These are phyloP conservation scores for Piprites chloris DNA, from an alignment of 2,113 vertebrate genomes.

Conservation along the genomic window DNA sequence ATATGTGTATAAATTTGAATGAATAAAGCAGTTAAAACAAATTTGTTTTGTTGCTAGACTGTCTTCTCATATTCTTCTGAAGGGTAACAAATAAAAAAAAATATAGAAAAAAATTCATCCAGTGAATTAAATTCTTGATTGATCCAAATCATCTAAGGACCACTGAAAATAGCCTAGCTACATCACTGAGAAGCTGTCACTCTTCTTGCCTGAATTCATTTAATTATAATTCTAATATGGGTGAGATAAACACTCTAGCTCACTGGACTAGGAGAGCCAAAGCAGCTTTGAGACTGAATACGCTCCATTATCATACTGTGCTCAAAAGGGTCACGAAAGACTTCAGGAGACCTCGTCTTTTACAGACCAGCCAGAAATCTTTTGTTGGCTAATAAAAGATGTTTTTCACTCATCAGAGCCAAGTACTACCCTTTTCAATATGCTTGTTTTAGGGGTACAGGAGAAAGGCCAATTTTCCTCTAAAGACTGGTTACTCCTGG, in stretches of 20 bases:
- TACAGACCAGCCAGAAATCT: slow-evolving; percentile 39
- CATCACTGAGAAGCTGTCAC: neutral
- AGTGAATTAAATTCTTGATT: neutral
- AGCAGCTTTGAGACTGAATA: slow-evolving; percentile 45
- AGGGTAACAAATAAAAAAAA: neutral
- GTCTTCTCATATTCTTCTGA: neutral
- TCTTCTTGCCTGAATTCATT: slow-evolving; percentile 9
- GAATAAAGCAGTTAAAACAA: neutral
- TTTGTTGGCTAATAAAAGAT: slow-evolving; percentile 52
- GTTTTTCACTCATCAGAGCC: slow-evolving; percentile 42
- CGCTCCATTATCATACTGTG: neutral
- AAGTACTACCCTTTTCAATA: slow-evolving; percentile 45
- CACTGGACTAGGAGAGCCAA: neutral
- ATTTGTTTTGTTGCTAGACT: neutral
- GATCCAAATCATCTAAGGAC: neutral
- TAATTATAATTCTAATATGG: neutral
- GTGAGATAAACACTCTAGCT: slow-evolving; percentile 30
- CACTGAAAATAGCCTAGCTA: slow-evolving; percentile 7
- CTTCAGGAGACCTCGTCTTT: slow-evolving; percentile 4
- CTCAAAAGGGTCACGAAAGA: slow-evolving; percentile 11
- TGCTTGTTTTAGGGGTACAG: neutral
- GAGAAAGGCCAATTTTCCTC: neutral
- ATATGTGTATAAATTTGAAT: neutral
- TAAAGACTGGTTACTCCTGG: neutral
- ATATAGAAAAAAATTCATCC: neutral